Base-by-base conservation (phyloP, 2,888 invertebrate genomes). In the Trichopria drosophilae region DNA sequence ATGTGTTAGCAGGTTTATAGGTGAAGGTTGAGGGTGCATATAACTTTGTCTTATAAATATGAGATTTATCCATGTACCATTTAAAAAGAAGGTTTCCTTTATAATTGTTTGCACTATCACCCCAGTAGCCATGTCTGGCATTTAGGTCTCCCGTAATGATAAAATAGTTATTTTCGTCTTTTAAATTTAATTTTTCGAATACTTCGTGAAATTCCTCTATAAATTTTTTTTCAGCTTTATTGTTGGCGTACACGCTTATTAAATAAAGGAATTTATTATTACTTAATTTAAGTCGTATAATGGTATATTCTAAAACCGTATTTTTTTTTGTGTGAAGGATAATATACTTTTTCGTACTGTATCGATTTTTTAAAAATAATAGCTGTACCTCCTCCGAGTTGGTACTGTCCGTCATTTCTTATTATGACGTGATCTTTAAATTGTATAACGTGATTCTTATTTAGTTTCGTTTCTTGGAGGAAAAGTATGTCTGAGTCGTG, bases 91-190 rank as follows among this genome's bases (percentile, higher is more conserved):
- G 4, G 1, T 5, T 36, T 6, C 56, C 58, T 23, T 51, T 49
- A n/a, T 35, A 26, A 19, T 50, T 52, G 0, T 7, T 37, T 0
- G 2, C 3, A 4, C 10, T 1, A 36, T 53, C 46, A 5, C 42
- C 40, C 53, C 55, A 58, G 0, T 4, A 1, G 4, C 31, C 24
- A 20, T 51, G 53, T 9, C 47, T 35, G 1, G 51, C 37, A 3
- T 61, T 60, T 4, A 57, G 12, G 7, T 61, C 61, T 0, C 61
- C 57, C 0, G 58, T 57, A 3, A 61, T 6, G 0, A 59, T n/a
- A 6, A 37, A 62, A 4, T 41, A 54, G 6, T 49, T 42, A 3
- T 49, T 51, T 0, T n/a, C 1, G 5, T 31, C 22, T 1, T 29
- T 16, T 0, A 60, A 20, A 1, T 54, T 29, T 3, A 56, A 28